Percentiles rank a stretch among this genome's conserved stretches.
phyloP scores from a whole-genome alignment of 2,113 vertebrate genomes.

The Gopherus flavomarginatus region DNA sequence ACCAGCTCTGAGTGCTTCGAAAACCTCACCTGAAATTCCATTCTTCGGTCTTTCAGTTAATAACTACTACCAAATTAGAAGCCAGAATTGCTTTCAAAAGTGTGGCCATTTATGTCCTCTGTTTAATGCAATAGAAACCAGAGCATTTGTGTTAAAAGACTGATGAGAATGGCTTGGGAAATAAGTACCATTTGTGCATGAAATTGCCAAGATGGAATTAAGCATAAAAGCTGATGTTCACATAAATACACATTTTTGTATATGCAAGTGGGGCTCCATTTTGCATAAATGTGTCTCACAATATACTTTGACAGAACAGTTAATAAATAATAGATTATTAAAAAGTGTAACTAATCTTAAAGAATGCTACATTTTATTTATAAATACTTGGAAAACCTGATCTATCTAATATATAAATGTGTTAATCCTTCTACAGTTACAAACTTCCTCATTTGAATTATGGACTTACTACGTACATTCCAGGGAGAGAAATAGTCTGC shows the following conservation, averaged over 20 bases:
- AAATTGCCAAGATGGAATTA: neutral
- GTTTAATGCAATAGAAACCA: neutral
- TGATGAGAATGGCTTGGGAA: neutral
- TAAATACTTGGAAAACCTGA: neutral
- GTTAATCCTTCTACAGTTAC: neutral
- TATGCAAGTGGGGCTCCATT: neutral
- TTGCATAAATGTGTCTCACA: neutral
- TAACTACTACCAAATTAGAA: neutral
- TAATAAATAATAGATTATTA: neutral
- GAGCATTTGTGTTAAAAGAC: neutral
- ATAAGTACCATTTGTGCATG: neutral
- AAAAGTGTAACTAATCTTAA: neutral
- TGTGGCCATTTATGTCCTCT: rapidly evolving
- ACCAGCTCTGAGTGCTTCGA: neutral
- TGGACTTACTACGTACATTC: neutral
- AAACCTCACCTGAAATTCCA: neutral
- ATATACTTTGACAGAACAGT: rapidly evolving
- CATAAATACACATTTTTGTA: neutral
- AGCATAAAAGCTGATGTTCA: neutral
- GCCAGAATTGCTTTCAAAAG: neutral
- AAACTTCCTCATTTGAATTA: neutral
- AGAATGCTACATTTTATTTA: neutral
- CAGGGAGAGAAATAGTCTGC: neutral
- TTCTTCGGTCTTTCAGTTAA: neutral
- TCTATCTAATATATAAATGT: neutral